Conservation (phyloP, 2,113 vertebrate species). For the Uria aalge region DNA sequence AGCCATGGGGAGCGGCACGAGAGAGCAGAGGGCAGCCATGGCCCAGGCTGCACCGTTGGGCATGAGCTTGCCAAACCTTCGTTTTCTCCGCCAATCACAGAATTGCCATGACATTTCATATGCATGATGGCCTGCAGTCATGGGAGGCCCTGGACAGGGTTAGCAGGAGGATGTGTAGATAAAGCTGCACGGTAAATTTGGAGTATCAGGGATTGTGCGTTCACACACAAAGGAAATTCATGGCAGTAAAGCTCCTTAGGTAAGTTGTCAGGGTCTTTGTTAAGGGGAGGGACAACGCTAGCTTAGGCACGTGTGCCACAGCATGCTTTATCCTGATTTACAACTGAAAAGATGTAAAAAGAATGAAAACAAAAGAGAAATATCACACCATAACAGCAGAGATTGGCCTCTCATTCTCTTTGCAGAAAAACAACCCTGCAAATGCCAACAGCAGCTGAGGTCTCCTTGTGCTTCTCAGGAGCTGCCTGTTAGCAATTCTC, state of each 20-base stretch:
- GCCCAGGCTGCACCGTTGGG: rapidly evolving
- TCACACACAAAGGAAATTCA: neutral
- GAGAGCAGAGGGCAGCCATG: neutral
- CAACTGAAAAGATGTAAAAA: neutral
- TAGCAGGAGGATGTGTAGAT: neutral
- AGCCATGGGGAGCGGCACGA: rapidly evolving
- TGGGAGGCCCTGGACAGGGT: neutral
- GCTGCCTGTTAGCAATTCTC: neutral
- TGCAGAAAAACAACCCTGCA: neutral
- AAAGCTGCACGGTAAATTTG: neutral
- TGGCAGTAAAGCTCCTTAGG: neutral
- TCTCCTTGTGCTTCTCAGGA: neutral
- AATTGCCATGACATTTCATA: rapidly evolving
- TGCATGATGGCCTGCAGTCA: neutral
- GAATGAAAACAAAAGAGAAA: neutral
- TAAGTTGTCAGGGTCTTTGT: neutral
- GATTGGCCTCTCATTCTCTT: neutral
- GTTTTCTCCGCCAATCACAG: neutral
- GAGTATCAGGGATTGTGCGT: neutral
- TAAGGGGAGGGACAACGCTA: rapidly evolving
- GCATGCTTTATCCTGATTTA: neutral
- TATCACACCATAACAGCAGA: neutral
- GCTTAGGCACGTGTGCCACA: neutral
- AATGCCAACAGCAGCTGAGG: neutral
- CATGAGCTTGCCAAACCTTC: neutral